A percentile compares a stretch with the other conserved stretches of the same genome.
These are phyloP conservation scores for Porites rus DNA, from an alignment of 92 coral and sea anemone species.

Conservation along the genomic window DNA sequence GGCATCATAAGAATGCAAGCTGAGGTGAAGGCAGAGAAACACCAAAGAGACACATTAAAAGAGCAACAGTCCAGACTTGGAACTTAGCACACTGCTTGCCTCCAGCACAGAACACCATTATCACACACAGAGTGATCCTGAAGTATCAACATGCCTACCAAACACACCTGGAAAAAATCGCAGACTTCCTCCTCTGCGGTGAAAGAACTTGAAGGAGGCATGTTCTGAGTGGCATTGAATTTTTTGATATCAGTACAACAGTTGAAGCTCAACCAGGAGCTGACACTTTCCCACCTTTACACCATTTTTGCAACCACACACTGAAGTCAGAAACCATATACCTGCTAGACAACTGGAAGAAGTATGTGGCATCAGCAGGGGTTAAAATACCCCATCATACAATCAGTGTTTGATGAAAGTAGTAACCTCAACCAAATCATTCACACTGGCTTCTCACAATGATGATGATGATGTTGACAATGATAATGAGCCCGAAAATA, in stretches of 20 bases:
- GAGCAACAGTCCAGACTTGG: slow-evolving; percentile 49
- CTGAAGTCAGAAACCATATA: not conserved
- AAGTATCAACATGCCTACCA: slow-evolving; percentile 17
- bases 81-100: slow-evolving; percentile 51
- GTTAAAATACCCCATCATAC: not conserved
- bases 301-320: not conserved
- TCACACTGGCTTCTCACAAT: not conserved
- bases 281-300: not conserved
- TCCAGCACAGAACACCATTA: slow-evolving; percentile 42
- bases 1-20: slow-evolving; percentile 47
- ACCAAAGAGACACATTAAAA: slow-evolving; percentile 5
- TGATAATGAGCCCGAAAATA: not conserved
- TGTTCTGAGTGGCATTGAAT: not conserved
- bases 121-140: slow-evolving; percentile 12
- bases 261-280: not conserved
- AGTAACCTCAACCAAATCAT: not conserved
- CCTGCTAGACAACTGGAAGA: not conserved
- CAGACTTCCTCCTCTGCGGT: too few relatives aligned
- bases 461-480: slow-evolving; percentile 3
- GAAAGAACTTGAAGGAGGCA: not conserved
- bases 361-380: too few relatives aligned
- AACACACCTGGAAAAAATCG: too few relatives aligned
- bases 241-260: not conserved
- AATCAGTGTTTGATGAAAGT: not conserved
- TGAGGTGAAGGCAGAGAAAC: slow-evolving; percentile 28